Conservation (phyloP, 2,888 invertebrate genomes). For the Nomada ferruginata region DNA sequence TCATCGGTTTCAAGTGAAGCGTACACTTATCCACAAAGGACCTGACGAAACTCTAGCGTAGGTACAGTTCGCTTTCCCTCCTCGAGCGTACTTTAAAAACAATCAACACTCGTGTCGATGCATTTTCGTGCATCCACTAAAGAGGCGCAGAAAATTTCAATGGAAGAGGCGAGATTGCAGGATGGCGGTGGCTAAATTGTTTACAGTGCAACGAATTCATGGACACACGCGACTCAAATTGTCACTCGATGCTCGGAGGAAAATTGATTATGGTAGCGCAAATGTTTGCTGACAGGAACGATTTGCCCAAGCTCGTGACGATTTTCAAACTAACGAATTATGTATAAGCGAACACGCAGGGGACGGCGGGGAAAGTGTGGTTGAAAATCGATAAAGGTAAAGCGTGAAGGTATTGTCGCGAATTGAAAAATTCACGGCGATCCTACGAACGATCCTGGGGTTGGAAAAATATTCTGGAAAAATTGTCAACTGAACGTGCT, state of each 20-base stretch:
- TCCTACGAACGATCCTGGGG: constrained; percentile 14
- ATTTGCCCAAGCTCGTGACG: constrained; percentile 25
- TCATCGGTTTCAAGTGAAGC: background rate
- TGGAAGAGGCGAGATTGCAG: background rate
- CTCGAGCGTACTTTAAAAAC: constrained; percentile 16
- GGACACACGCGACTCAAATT: constrained; percentile 25
- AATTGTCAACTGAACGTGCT: background rate
- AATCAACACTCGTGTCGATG: constrained; percentile 3
- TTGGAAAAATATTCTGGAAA: background rate
- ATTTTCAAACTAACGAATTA: constrained; percentile 51
- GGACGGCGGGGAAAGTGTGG: background rate
- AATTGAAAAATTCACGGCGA: constrained; percentile 38
- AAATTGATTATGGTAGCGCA: constrained; percentile 52
- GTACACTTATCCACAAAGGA: background rate
- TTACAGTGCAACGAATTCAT: constrained; percentile 20
- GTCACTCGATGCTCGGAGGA: constrained; percentile 31
- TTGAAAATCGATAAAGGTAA: constrained; percentile 38
- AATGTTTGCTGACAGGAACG: constrained; percentile 47
- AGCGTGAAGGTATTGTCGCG: constrained; percentile 21
- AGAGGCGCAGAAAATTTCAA: constrained; percentile 11
- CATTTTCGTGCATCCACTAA: constrained; percentile 2
- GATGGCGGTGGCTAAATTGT: constrained; percentile 29
- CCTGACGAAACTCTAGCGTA: background rate
- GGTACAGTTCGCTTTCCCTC: background rate
- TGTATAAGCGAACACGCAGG: background rate